Percentiles rank a stretch among this genome's conserved stretches.
These are phyloP conservation scores for Eilema caniola DNA, from an alignment of 2,888 invertebrate species.

Conservation along the genomic window DNA sequence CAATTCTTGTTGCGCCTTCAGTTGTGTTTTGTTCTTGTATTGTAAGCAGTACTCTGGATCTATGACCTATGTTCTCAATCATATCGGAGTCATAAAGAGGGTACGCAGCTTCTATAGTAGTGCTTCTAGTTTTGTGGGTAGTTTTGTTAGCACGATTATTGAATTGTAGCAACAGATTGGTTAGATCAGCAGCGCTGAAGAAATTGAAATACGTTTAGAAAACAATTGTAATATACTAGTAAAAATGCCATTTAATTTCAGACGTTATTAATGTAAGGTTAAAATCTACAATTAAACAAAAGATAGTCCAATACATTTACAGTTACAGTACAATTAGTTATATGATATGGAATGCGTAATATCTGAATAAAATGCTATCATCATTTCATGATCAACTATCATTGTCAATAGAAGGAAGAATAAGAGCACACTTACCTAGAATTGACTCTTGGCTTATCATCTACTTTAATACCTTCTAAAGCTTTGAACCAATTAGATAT, in stretches of 20 bases:
- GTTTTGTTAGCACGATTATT: conserved; percentile 12
- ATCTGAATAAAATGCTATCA: no score
- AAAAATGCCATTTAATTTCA: no score
- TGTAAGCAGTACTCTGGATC: conserved; percentile 69
- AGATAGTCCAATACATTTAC: no score
- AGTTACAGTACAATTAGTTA: no score
- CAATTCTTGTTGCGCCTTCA: conserved; percentile 28
- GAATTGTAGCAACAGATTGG: conserved; percentile 1
- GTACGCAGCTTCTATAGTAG: conserved; percentile 36
- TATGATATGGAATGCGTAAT: no score
- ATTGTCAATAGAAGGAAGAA: neutral
- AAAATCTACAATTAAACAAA: no score
- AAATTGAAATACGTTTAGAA: neutral
- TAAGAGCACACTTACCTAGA: conserved; percentile 30
- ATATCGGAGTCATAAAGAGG: conserved; percentile 64
- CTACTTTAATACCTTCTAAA: conserved; percentile 47
- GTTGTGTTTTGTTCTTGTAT: conserved; percentile 43
- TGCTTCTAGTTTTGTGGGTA: neutral
- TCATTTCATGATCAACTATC: no score
- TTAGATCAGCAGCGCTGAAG: conserved; percentile 33
- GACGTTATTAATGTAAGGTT: no score
- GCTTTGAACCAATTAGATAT: conserved; percentile 64
- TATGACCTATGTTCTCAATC: conserved; percentile 67
- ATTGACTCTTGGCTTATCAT: neutral
- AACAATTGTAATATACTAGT: no score